Conservation (phyloP, 1,140 invertebrate genomes). For the Pseudomyrmex sp. region DNA sequence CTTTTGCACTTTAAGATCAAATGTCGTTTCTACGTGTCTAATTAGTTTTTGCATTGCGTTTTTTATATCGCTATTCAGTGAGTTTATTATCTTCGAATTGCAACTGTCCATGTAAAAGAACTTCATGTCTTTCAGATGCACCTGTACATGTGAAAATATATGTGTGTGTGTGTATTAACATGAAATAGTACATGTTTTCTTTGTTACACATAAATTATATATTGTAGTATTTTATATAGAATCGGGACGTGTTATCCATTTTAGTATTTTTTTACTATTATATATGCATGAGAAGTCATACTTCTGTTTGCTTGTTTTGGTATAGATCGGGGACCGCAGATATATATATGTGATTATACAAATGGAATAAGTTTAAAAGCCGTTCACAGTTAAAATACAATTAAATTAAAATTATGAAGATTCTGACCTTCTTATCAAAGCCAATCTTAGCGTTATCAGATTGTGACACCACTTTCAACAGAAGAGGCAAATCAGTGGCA, state of each 20-base stretch:
- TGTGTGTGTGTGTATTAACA: neutral
- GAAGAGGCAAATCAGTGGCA: constrained; percentile 91
- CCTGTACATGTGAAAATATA: constrained; percentile 78
- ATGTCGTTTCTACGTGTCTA: constrained; percentile 86
- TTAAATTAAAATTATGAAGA: constrained; percentile 31
- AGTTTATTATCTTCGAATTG: constrained; percentile 87
- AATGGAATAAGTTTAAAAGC: constrained; percentile 6
- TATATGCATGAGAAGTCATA: neutral
- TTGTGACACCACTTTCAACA: constrained; percentile 89
- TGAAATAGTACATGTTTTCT: neutral
- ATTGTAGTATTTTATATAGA: too few species aligned
- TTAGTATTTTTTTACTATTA: constrained; percentile 5
- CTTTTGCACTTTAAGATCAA: constrained; percentile 86
- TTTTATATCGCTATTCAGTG: constrained; percentile 89
- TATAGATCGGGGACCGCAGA: neutral
- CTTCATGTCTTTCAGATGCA: constrained; percentile 89
- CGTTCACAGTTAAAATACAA: neutral
- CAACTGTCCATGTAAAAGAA: constrained; percentile 93
- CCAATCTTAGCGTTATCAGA: constrained; percentile 86
- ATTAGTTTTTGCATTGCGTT: constrained; percentile 88
- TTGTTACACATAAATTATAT: neutral
- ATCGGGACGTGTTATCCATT: neutral
- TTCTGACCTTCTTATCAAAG: constrained; percentile 87
- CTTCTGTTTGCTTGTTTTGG: too few species aligned
- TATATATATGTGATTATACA: neutral